Evolutionary conservation across 2,113 vertebrate species (phyloP), one percentile per base, ranked within the genome.

Genomic region (Rhynchopsitta pachyrhyncha): DNA sequence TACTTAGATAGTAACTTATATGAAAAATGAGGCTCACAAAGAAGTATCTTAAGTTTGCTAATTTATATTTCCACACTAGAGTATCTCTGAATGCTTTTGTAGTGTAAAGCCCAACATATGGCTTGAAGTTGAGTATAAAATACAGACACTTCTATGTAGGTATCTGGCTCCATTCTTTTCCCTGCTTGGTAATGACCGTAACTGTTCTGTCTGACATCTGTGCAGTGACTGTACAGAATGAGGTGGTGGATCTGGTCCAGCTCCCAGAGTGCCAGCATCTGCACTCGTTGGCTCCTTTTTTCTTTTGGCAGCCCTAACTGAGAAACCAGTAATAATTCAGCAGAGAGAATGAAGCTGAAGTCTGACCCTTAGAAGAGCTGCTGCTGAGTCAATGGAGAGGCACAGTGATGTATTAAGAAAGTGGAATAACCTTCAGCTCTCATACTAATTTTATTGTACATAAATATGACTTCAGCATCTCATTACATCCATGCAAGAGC

Each of bases 201-300:
- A 9, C 80, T 88, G 82, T 47, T 92, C 3, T 80, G 96, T 68
- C 75, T 79, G 93, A 68, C 94, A 96, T 91, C 93, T 95, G 93
- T 91, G 93, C 81, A 50, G 83, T 71, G 93, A 20, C 74, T 71
- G 50, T 52, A 73, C 84, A 60, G 41, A 93, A 71, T 19, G 73
- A 84, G 88, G 8, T 39, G 68, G 71, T 95, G 94, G 84, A 92
- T 70, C 11, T 2, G 4, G 52, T 73, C 87, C 95, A 96, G 91
- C 89, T 86, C 91, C 96, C 96, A 44, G 62, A 76, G 95, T 87
- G 91, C 70, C 78, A 80, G 71, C 95, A 93, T 96, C 92, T 94
- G 91, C 78, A 82, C 68, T 82, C n/a, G 0, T 67, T 96, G 95
- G 93, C 92, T 95, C 70, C 44, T 13, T 71, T 44, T 33, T n/a